phyloP scores from a whole-genome alignment of 2,797 vertebrate genomes.

The Gila robusta region DNA sequence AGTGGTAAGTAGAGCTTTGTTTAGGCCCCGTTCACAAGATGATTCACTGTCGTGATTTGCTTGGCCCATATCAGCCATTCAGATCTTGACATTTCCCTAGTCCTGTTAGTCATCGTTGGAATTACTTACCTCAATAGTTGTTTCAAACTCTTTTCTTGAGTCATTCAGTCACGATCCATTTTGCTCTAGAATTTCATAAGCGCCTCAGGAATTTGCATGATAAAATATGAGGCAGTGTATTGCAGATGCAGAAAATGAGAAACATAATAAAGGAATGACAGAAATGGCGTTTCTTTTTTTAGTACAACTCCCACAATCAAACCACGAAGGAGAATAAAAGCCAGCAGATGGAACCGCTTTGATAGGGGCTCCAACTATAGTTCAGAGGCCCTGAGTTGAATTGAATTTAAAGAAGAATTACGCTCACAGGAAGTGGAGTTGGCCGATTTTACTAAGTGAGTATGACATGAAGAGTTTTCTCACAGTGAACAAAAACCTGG shows the following conservation, averaged over 20 bases:
- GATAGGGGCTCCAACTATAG: slow-evolving; percentile 7
- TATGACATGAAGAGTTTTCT: slow-evolving; percentile 42
- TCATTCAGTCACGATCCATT: slow-evolving; percentile 36
- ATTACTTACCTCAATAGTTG: slow-evolving; percentile 37
- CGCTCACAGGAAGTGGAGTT: slow-evolving; percentile 3
- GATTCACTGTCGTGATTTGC: slow-evolving; percentile 41
- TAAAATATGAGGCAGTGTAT: slow-evolving; percentile 24
- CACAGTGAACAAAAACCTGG: slow-evolving; percentile 44
- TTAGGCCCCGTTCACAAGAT: slow-evolving; percentile 27
- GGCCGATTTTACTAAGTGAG: slow-evolving; percentile 20
- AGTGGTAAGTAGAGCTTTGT: slow-evolving; percentile 52
- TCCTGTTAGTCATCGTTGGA: slow-evolving; percentile 36
- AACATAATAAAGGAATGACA: slow-evolving; percentile 31
- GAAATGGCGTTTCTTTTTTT: slow-evolving; percentile 25
- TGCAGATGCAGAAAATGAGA: slow-evolving; percentile 25
- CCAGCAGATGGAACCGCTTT: slow-evolving; percentile 29
- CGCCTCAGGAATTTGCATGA: slow-evolving; percentile 17
- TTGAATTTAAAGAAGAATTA: slow-evolving; percentile 29
- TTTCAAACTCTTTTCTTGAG: slow-evolving; percentile 27
- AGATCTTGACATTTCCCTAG: slow-evolving; percentile 35
- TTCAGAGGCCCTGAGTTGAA: slow-evolving; percentile 26
- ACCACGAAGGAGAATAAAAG: slow-evolving; percentile 1
- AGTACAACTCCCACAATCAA: slow-evolving; percentile 14
- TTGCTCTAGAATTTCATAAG: slow-evolving; percentile 16
- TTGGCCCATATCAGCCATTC: slow-evolving; percentile 47